Base-by-base conservation (phyloP, 2,797 vertebrate species). In the Paedocypris micromegethes region DNA sequence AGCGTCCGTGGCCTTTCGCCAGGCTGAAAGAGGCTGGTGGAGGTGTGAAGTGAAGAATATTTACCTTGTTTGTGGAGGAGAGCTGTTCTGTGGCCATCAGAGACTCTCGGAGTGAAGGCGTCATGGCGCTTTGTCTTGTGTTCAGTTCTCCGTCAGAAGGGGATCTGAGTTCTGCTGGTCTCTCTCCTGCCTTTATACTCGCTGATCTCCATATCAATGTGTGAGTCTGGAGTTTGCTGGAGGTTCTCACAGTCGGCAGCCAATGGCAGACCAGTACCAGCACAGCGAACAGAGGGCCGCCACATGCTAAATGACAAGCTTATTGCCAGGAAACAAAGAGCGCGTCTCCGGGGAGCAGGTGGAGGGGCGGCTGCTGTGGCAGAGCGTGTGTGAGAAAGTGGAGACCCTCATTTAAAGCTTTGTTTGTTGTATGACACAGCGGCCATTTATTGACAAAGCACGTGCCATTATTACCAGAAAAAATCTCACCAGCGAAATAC, bases 301-400 rank as follows among this genome's bases (percentile, higher is more conserved):
- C 89, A 90, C 89, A 89, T 88, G 86, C 84, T 88, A 82, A 88
- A 83, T 87, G 80, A 88, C 87, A 86, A 86, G 86, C 85, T 88
- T 86, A 86, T 82, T 79, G 85, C 84, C 58, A 73, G 75, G 64
- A 83, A 83, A 85, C 84, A 88, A 88, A 84, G 84, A 83, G 75
- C 75, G 80, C 72, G 77, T 84, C 87, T 85, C 84, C 64, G 74
- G 85, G 85, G 86, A 88, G 86, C 87, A 90, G 88, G 87, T 89
- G 88, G 87, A 87, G 83, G 81, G 81, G n/a, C 82, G 80, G 83
- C 81, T 48, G 45, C 50, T 50, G 4, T 7, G 40, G 66, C 45
- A 39, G 5, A 58, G 41, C 49, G 55, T 67, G 40, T 67, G 65
- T 67, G 55, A 58, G 65, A 67, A 58, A 67, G 47, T 51, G 39